These are phyloP conservation scores for Pachycephus smyrnensis DNA, from an alignment of 2,888 invertebrate genomes.

Conservation along the genomic window DNA sequence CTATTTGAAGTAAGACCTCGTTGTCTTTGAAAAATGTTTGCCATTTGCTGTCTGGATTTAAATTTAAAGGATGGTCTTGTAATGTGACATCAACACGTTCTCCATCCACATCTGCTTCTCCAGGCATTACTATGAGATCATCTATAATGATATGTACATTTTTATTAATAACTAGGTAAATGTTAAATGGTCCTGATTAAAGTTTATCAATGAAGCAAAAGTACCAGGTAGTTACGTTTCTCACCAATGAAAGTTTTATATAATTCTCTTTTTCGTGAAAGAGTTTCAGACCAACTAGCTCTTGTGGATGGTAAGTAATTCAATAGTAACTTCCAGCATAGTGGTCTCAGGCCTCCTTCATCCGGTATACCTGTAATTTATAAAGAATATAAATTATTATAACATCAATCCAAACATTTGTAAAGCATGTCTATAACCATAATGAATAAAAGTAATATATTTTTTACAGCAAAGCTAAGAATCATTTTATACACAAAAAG, in stretches of 20 bases:
- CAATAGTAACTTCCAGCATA: conserved; percentile 90
- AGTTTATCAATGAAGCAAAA: background rate
- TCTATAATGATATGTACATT: conserved; percentile 68
- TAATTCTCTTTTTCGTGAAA: conserved; percentile 81
- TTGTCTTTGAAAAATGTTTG: conserved; percentile 96
- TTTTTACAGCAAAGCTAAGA: background rate
- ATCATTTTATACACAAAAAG: background rate
- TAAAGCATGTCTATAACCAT: background rate
- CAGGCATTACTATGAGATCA: conserved; percentile 90
- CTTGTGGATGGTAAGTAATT: conserved; percentile 84
- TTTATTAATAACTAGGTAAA: background rate
- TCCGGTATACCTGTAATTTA: conserved; percentile 83
- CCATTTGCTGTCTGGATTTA: conserved; percentile 97
- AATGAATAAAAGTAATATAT: background rate
- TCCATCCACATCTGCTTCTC: conserved; percentile 71
- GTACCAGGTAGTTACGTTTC: background rate
- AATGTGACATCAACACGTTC: conserved; percentile 71
- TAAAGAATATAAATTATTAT: conserved; percentile 14
- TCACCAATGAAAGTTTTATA: conserved; percentile 85
- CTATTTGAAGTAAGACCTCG: conserved; percentile 96
- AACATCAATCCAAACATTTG: background rate
- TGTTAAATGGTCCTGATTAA: background rate
- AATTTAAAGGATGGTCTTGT: conserved; percentile 91
- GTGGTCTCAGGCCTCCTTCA: conserved; percentile 82
- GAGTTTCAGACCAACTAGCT: conserved; percentile 75